Base-by-base conservation (phyloP, 2,113 vertebrate genomes). In the Agapornis roseicollis region DNA sequence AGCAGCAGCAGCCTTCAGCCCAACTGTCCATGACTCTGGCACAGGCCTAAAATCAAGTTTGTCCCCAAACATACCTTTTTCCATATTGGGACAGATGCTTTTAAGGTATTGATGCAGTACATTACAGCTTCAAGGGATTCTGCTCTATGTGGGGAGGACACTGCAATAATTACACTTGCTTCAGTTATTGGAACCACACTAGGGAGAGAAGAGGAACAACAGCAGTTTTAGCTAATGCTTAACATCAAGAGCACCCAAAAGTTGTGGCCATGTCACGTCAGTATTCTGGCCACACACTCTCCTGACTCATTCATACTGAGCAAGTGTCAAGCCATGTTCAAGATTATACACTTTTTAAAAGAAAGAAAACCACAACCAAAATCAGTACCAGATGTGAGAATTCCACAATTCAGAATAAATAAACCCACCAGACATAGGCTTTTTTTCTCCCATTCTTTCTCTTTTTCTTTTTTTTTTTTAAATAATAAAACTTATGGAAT, bases 101-200 rank as follows among this genome's bases (percentile, higher is more conserved):
- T 99, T 88, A 99, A 98, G 60, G 96, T 96, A 33, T 98, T 96
- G 69, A 99, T 98, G 96, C 98, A 98, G 89, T 97, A 98, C 47
- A 61, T 98, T 65, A 99, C 98, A 42, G 99, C 99, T 90, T 98
- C 98, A 70, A 99, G 98, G 42, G 99, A 98, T 9, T 99, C 98
- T 6, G 80, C 91, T 81, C 99, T 98, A 63, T 99, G 99, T 29
- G 99, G 99, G 16, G 99, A 99, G 4, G 99, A 99, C 80, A 99
- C 97, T 9, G 98, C 99, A 77, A 99, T 98, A 91, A 98, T 97
- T 29, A 99, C 97, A 47, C 99, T 99, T 61, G 99, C 98, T 96
- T 99, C 99, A 15, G 98, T 98, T 93, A 99, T 91, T 68, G 98
- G 98, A 96, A 99, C 99, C 83, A 98, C 95, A 63, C 99, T 99